Evolutionary conservation across 1,140 invertebrate species (phyloP).

Genomic region (Sinella curviseta): DNA sequence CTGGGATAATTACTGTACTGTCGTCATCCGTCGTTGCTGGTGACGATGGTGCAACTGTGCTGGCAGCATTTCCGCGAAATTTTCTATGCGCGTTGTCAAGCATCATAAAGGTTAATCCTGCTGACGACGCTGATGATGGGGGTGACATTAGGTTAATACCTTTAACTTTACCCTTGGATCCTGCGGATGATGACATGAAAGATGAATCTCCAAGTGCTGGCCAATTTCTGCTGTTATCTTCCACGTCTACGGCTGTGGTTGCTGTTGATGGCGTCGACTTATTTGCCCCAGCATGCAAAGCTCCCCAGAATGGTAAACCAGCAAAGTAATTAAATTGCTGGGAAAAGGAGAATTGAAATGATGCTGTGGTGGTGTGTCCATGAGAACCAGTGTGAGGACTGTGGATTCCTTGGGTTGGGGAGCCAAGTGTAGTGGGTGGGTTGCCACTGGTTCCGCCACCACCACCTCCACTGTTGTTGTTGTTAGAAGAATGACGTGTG

Average conservation of each 20-base stretch:
- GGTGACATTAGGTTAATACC: not conserved
- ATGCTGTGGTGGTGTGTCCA: conserved; percentile 14
- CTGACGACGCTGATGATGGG: not conserved
- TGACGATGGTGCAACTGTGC: not conserved
- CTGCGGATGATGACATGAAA: not conserved
- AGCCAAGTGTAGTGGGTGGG: conserved; percentile 47
- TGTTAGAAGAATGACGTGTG: no score
- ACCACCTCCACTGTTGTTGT: not conserved
- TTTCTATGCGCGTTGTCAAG: conserved; percentile 5
- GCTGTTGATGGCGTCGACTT: not conserved
- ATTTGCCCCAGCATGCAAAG: not conserved
- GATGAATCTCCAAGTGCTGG: not conserved
- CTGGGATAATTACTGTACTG: not conserved
- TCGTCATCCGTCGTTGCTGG: not conserved
- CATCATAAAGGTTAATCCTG: conserved; percentile 47
- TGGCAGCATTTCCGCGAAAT: not conserved
- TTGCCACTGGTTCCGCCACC: not conserved
- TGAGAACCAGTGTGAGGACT: conserved; percentile 56
- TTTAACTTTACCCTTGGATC: not conserved
- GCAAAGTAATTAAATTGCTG: conserved; percentile 48
- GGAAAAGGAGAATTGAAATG: conserved; percentile 47
- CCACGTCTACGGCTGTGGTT: not conserved
- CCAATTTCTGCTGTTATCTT: not conserved
- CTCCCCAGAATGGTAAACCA: conserved; percentile 41
- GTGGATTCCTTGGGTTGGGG: conserved; percentile 60